phyloP scores from a whole-genome alignment of 1,140 invertebrate species.

The Neelides sp. region DNA sequence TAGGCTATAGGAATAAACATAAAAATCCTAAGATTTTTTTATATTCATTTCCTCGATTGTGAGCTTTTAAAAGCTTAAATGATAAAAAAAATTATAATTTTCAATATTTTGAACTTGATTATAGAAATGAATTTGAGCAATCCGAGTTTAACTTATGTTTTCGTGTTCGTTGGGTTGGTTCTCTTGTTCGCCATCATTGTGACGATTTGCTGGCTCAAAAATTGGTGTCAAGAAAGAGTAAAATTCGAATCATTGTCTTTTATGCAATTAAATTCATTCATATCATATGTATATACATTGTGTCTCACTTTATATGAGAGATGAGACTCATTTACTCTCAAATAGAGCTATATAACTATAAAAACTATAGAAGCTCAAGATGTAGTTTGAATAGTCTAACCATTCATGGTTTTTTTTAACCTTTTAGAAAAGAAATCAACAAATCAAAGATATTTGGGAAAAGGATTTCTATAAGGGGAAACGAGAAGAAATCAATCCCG shows the following conservation, averaged over 20 bases:
- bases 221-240: too few relatives aligned
- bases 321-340: neutral
- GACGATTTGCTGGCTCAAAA: too few relatives aligned
- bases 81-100: constrained; percentile 7
- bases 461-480: constrained; percentile 62
- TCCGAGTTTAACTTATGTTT: too few relatives aligned
- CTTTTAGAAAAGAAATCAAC: constrained; percentile 16
- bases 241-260: too few relatives aligned
- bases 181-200: too few relatives aligned
- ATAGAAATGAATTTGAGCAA: constrained; percentile 16
- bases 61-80: constrained; percentile 10
- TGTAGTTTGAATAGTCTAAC: too few relatives aligned
- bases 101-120: constrained; percentile 14
- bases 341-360: neutral
- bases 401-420: neutral
- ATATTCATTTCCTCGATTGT: constrained; percentile 31
- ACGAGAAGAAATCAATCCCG: constrained; percentile 69
- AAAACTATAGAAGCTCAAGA: constrained; percentile 5
- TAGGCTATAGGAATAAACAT: constrained; percentile 36
- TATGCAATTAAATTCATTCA: too few relatives aligned
- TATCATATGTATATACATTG: constrained; percentile 19
- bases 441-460: constrained; percentile 22
- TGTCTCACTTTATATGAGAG: constrained; percentile 28
- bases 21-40: constrained; percentile 20
- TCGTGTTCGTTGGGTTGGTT: too few relatives aligned